Conservation (phyloP, 2,113 vertebrate genomes). For the Myrmecobius fasciatus region DNA sequence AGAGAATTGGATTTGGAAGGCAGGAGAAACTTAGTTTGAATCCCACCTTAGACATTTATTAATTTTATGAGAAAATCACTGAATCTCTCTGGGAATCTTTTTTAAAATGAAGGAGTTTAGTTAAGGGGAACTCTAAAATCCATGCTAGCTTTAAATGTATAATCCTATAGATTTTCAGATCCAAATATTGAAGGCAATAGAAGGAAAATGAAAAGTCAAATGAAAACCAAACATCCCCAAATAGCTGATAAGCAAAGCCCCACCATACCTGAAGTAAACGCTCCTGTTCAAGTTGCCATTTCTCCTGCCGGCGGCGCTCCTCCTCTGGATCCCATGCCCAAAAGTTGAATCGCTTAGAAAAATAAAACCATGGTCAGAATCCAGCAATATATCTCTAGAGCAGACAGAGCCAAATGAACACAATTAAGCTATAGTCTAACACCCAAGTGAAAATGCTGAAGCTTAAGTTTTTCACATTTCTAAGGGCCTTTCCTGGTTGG, state of each 20-base stretch:
- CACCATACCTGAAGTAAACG: slow-evolving; percentile 94
- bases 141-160: background rate
- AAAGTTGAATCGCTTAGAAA: slow-evolving; percentile 88
- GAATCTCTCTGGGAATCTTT: background rate
- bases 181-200: background rate
- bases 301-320: slow-evolving; percentile 95
- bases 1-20: background rate
- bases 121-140: background rate
- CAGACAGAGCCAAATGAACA: slow-evolving; percentile 21
- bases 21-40: background rate
- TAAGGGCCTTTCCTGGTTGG: slow-evolving; percentile 18
- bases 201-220: background rate
- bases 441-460: background rate
- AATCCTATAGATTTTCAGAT: background rate
- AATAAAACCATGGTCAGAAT: slow-evolving; percentile 68
- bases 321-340: slow-evolving; percentile 98
- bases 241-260: background rate
- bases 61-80: background rate
- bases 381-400: slow-evolving; percentile 10
- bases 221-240: background rate
- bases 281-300: slow-evolving; percentile 97
- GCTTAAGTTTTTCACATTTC: background rate
- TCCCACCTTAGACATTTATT: background rate
- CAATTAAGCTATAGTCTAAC: rapidly evolving
- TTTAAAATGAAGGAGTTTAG: background rate